A percentile compares a stretch with the other conserved stretches of the same genome.
Evolutionary conservation across 2,797 vertebrate genomes (phyloP).

Genomic region (Schizothorax lantsangensis): DNA sequence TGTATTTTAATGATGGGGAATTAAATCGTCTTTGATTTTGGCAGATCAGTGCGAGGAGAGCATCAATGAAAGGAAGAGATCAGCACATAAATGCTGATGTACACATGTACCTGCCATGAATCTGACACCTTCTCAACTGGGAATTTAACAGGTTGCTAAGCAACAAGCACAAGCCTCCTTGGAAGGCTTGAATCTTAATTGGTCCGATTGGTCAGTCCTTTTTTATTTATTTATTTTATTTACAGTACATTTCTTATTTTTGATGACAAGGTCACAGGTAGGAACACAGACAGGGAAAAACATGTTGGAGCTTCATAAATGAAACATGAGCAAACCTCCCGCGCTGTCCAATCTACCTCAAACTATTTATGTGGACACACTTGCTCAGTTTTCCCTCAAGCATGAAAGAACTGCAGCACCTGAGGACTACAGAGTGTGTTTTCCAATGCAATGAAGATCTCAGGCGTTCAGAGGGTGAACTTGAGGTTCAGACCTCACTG

Average conservation of each 20-base stretch:
- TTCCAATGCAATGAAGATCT: slow-evolving; percentile 45
- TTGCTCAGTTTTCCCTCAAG: slow-evolving; percentile 48
- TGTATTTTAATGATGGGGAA: slow-evolving; percentile 26
- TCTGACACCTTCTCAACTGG: slow-evolving; percentile 55
- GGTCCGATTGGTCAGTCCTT: slow-evolving; percentile 33
- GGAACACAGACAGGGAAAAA: slow-evolving; percentile 19
- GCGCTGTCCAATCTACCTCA: slow-evolving; percentile 51
- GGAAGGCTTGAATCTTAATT: slow-evolving; percentile 63
- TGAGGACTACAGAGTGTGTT: slow-evolving; percentile 40
- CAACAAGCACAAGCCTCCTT: slow-evolving; percentile 66
- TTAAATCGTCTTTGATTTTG: slow-evolving; percentile 24
- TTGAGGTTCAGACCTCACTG: slow-evolving; percentile 36
- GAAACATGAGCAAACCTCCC: slow-evolving; percentile 43
- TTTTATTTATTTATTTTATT: background rate
- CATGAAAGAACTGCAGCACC: slow-evolving; percentile 40
- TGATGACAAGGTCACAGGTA: slow-evolving; percentile 38
- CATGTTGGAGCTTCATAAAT: slow-evolving; percentile 49
- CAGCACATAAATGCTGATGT: slow-evolving; percentile 46
- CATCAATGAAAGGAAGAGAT: slow-evolving; percentile 53
- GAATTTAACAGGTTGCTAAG: slow-evolving; percentile 72
- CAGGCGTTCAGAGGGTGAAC: slow-evolving; percentile 10
- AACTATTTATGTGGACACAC: slow-evolving; percentile 52
- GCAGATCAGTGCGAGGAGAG: slow-evolving; percentile 28
- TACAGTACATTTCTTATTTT: slow-evolving; percentile 11
- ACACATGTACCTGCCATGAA: slow-evolving; percentile 59